Conservation (phyloP, 2,888 invertebrate genomes). For the Drosophila anceps region DNA sequence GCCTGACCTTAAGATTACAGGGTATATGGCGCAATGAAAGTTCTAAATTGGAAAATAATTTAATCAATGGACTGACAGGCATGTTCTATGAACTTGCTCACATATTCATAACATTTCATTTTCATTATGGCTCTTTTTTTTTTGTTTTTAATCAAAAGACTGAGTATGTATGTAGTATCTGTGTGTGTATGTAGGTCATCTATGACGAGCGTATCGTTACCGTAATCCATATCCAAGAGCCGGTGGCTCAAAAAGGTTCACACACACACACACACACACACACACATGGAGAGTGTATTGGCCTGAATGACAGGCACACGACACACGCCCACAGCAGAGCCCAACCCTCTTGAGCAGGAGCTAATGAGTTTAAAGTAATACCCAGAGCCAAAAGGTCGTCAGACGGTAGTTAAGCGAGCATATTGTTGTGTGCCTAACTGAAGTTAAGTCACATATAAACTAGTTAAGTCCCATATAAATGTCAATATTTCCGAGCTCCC, state of each 20-base stretch:
- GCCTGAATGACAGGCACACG: conserved; percentile 36
- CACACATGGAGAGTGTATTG: not conserved
- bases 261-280: conserved; percentile 27
- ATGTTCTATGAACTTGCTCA: conserved; percentile 27
- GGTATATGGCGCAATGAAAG: conserved; percentile 32
- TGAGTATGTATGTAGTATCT: conserved; percentile 18
- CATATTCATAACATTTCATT: conserved; percentile 36
- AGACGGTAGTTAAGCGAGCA: conserved; percentile 3
- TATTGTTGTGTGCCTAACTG: conserved; percentile 3
- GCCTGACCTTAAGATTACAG: not conserved
- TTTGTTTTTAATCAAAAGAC: conserved; percentile 70
- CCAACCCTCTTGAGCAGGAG: conserved; percentile 18
- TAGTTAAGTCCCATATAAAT: conserved; percentile 1
- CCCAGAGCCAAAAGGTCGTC: not conserved
- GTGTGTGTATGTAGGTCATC: conserved; percentile 61
- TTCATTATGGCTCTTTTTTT: conserved; percentile 29
- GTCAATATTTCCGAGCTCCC: not conserved
- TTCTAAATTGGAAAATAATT: conserved; percentile 67
- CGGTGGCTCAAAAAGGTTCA: conserved; percentile 61
- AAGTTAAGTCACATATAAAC: conserved; percentile 1
- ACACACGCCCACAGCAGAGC: conserved; percentile 32
- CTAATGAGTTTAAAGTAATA: conserved; percentile 2
- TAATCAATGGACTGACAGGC: conserved; percentile 54
- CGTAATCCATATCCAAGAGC: conserved; percentile 52
- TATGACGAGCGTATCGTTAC: conserved; percentile 65